Percentiles rank a stretch among this genome's conserved stretches.
Conservation (phyloP, 2,797 vertebrate genomes). For the Crax fasciolata region DNA sequence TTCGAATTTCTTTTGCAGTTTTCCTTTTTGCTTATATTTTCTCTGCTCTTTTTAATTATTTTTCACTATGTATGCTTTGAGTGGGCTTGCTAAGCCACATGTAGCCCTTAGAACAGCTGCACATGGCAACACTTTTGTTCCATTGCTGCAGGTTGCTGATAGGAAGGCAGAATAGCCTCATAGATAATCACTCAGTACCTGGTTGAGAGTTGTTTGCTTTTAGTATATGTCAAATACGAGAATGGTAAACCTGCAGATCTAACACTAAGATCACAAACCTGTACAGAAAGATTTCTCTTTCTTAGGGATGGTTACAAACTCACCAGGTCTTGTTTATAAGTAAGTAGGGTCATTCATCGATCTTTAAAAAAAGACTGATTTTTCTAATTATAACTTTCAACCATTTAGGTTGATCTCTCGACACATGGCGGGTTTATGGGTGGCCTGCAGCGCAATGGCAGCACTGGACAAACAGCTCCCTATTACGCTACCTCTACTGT, state of each 20-base stretch:
- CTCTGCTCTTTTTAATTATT: background rate
- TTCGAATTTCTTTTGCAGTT: background rate
- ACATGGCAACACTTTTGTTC: background rate
- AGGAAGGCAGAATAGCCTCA: background rate
- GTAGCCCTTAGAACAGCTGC: background rate
- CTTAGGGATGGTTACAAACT: background rate
- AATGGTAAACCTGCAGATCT: background rate
- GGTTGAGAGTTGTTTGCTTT: background rate
- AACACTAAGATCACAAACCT: accelerated
- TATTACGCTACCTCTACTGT: conserved; percentile 97
- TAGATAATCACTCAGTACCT: background rate
- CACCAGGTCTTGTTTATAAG: background rate
- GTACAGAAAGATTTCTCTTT: background rate
- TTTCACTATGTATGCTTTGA: background rate
- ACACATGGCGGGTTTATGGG: conserved; percentile 99
- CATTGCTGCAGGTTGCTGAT: background rate
- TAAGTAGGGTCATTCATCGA: too few relatives aligned
- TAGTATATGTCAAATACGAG: background rate
- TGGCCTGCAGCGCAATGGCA: conserved; percentile 96
- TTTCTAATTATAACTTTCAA: background rate
- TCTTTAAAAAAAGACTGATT: background rate
- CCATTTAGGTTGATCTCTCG: conserved; percentile 92
- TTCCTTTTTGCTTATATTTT: background rate
- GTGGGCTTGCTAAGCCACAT: background rate
- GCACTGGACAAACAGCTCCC: conserved; percentile 95